Evolutionary conservation across 2,888 invertebrate species (phyloP).

Genomic region (Sinelater perroti): DNA sequence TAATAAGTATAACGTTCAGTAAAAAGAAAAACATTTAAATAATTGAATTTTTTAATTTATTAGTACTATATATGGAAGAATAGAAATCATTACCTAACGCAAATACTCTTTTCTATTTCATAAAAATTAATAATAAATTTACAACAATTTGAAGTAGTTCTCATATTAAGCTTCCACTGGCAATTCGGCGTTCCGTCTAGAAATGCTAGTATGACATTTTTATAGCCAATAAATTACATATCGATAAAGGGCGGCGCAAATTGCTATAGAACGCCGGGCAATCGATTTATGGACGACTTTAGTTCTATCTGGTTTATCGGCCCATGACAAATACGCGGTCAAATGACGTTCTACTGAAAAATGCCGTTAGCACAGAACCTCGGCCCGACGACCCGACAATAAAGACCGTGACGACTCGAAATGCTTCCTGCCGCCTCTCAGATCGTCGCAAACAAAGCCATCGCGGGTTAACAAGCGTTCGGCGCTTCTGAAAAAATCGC

Average conservation of each 20-base stretch:
- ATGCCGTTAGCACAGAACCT: too few relatives aligned
- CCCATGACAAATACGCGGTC: conserved; percentile 32
- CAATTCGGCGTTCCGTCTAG: conserved; percentile 22
- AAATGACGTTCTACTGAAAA: conserved; percentile 30
- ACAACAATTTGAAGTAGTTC: too few relatives aligned
- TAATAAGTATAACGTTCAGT: too few relatives aligned
- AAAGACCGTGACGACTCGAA: too few relatives aligned
- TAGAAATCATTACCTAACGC: too few relatives aligned
- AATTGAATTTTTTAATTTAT: too few relatives aligned
- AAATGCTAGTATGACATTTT: conserved; percentile 34
- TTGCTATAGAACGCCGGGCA: conserved; percentile 27
- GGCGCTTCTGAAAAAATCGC: conserved; percentile 28
- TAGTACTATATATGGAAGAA: too few relatives aligned
- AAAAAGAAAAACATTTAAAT: too few relatives aligned
- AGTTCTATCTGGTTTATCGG: conserved; percentile 27
- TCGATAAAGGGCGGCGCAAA: conserved; percentile 32
- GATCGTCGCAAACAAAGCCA: conserved; percentile 19
- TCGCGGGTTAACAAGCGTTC: conserved; percentile 26
- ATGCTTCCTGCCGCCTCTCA: conserved; percentile 14
- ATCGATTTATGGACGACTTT: conserved; percentile 27
- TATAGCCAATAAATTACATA: conserved; percentile 36
- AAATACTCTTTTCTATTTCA: too few relatives aligned
- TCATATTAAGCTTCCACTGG: too few relatives aligned
- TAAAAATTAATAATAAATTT: too few relatives aligned
- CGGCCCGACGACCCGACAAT: too few relatives aligned